Conservation (phyloP, 2,797 vertebrate species). For the Ambastaia sidthimunki region DNA sequence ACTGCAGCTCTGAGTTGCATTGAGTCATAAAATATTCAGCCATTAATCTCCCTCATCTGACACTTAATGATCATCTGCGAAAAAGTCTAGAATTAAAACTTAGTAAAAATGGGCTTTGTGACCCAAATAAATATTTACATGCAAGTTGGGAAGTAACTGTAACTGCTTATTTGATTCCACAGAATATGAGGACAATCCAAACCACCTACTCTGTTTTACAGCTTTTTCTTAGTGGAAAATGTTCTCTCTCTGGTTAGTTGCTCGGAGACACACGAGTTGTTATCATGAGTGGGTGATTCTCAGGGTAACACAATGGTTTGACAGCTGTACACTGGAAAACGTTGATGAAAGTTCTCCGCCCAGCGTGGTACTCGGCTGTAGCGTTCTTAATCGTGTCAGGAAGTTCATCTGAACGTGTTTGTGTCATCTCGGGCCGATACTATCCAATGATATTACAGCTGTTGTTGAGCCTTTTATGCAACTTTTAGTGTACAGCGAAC, state of each 20-base stretch:
- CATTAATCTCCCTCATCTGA: conserved; percentile 9
- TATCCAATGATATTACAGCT: conserved; percentile 48
- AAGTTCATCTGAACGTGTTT: conserved; percentile 42
- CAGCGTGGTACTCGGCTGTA: too few relatives aligned
- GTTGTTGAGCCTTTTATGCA: conserved; percentile 17
- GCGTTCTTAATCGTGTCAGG: not conserved
- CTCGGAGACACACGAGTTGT: not conserved
- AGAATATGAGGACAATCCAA: not conserved
- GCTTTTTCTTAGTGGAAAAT: too few relatives aligned
- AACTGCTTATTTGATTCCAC: too few relatives aligned
- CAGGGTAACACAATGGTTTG: not conserved
- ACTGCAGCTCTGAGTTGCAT: conserved; percentile 14
- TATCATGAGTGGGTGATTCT: not conserved
- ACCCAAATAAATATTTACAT: not conserved
- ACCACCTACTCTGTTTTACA: too few relatives aligned
- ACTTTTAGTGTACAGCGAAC: not conserved
- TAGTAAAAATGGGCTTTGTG: not conserved
- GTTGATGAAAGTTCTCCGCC: not conserved
- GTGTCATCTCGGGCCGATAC: conserved; percentile 31
- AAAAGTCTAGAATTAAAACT: not conserved
- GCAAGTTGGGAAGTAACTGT: too few relatives aligned
- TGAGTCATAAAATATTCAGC: conserved; percentile 46
- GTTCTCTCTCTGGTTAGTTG: not conserved
- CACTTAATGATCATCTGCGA: not conserved
- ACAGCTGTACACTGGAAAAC: conserved; percentile 11